Conservation (phyloP, 2,888 invertebrate species). For the Carpatolechia fugitivella region DNA sequence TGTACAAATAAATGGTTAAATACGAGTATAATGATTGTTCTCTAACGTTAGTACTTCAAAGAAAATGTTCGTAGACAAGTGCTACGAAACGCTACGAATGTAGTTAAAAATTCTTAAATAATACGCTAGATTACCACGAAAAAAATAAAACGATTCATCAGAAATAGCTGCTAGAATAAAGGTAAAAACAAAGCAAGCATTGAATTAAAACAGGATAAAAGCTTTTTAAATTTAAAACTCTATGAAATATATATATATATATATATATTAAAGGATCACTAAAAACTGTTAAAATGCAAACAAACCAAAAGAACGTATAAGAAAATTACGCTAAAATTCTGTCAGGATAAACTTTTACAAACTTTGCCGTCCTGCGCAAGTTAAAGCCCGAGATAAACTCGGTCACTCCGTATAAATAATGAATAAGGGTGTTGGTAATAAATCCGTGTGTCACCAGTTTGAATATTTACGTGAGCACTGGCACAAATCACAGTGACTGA, state of each 20-base stretch:
- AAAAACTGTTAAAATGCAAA: no score
- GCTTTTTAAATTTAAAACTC: no score
- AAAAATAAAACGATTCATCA: no score
- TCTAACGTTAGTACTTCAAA: background rate
- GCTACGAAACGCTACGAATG: conserved; percentile 4
- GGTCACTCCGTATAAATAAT: background rate
- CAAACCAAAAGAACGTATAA: background rate
- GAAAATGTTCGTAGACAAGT: background rate
- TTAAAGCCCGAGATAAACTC: background rate
- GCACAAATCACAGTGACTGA: background rate
- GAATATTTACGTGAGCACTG: conserved; percentile 4
- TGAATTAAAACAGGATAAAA: no score
- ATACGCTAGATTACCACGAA: no score
- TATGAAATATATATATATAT: no score
- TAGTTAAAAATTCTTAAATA: background rate
- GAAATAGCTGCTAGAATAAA: background rate
- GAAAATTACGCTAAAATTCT: background rate
- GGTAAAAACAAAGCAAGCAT: no score
- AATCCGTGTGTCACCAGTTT: conserved; percentile 1
- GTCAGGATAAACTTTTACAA: conserved; percentile 4
- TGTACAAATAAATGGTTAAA: no score
- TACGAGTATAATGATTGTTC: no score
- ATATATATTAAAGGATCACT: no score
- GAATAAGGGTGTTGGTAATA: background rate
- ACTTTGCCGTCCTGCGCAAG: conserved; percentile 3